A percentile compares a stretch with the other conserved stretches of the same genome.
Conservation (phyloP, 2,888 invertebrate genomes). For the Andrena trimmerana region DNA sequence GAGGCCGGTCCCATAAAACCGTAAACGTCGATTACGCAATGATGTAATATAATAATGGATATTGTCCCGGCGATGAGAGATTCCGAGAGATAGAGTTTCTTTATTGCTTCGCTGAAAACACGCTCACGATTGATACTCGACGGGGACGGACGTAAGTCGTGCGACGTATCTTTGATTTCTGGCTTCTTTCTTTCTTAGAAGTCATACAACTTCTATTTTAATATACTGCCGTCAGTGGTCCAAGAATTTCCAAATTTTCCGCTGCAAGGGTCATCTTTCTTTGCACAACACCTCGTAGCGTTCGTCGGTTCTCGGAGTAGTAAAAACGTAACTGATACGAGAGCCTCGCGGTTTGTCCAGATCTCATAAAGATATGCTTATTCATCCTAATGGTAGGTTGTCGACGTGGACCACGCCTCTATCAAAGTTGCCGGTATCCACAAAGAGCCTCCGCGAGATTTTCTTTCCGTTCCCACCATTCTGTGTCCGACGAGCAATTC, state of each 20-base stretch:
- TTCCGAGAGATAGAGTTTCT: constrained; percentile 65
- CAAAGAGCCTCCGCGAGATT: constrained; percentile 57
- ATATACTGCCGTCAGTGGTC: no score
- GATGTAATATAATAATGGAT: constrained; percentile 70
- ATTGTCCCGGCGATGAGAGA: constrained; percentile 62
- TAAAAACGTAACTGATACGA: constrained; percentile 33
- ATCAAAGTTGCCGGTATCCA: constrained; percentile 65
- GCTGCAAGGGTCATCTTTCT: background rate
- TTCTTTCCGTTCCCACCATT: constrained; percentile 48
- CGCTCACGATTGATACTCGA: constrained; percentile 50
- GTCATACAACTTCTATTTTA: background rate
- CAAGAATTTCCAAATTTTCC: background rate
- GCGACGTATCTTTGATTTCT: constrained; percentile 35
- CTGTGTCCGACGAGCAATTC: constrained; percentile 32
- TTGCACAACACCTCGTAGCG: background rate
- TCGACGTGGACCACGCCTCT: constrained; percentile 68
- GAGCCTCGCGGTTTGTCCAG: constrained; percentile 59
- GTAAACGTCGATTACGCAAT: constrained; percentile 71
- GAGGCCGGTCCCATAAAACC: constrained; percentile 63
- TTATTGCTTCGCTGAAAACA: constrained; percentile 38
- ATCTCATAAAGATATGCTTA: constrained; percentile 72
- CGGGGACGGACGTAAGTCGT: constrained; percentile 9
- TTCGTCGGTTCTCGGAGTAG: constrained; percentile 19
- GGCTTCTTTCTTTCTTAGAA: background rate
- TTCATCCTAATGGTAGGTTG: constrained; percentile 70